These are phyloP conservation scores for Phacellophora camtschatica DNA, from an alignment of 30 jellyfish, hydroid and myxozoan species.

Conservation along the genomic window DNA sequence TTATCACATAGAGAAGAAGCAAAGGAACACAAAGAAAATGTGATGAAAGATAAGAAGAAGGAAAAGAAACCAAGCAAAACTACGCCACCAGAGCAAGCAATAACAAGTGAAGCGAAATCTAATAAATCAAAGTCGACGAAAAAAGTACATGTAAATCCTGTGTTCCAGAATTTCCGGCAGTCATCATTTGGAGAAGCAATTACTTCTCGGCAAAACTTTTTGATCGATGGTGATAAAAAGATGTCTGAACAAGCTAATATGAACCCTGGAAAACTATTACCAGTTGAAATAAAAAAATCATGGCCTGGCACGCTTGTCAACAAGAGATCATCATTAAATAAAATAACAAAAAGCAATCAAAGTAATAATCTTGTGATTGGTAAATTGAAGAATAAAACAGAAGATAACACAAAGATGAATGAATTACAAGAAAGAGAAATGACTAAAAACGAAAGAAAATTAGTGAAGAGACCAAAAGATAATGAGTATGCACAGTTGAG, in stretches of 20 bases:
- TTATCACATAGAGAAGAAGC: constrained; percentile 17
- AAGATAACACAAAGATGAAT: background rate
- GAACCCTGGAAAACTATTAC: background rate
- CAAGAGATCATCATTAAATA: background rate
- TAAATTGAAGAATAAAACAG: background rate
- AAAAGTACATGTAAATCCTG: background rate
- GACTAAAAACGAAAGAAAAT: background rate
- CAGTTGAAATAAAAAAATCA: constrained; percentile 8
- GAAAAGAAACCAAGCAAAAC: background rate
- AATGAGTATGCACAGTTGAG: background rate
- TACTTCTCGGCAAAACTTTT: constrained; percentile 21
- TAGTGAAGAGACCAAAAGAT: background rate
- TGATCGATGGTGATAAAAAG: background rate
- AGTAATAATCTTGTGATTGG: background rate
- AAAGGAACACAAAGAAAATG: background rate
- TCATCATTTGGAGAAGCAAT: background rate
- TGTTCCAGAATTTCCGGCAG: background rate
- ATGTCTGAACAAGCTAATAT: background rate
- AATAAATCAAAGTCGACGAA: background rate
- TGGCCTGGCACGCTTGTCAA: constrained; percentile 26
- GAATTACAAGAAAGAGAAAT: background rate
- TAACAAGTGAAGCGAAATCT: constrained; percentile 12
- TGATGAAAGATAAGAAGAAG: background rate
- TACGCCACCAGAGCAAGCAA: background rate
- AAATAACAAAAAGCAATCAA: background rate